Percentiles rank a stretch among this genome's conserved stretches.
Evolutionary conservation across 1,140 invertebrate genomes (phyloP).

Genomic region (Lepidotrigona ventralis): DNA sequence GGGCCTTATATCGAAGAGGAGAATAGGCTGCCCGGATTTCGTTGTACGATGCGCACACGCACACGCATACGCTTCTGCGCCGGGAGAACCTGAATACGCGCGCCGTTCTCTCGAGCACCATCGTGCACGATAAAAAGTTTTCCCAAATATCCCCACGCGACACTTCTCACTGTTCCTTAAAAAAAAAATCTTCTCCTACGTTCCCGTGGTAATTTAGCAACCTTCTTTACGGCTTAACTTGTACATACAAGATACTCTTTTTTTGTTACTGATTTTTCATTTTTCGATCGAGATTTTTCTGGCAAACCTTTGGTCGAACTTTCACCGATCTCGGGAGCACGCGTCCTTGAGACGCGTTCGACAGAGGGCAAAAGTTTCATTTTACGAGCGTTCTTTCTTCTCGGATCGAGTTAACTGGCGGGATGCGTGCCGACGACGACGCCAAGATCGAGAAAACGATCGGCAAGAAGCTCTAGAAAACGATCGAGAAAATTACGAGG

Average conservation of each 20-base stretch:
- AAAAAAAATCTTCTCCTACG: not conserved
- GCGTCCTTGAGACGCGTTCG: not conserved
- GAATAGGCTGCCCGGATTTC: conserved; percentile 58
- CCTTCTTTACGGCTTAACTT: not conserved
- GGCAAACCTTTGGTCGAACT: not conserved
- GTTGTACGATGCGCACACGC: conserved; percentile 14
- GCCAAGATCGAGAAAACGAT: conserved; percentile 26
- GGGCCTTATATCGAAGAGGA: conserved; percentile 39
- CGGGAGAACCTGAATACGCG: conserved; percentile 4
- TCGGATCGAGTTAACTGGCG: conserved; percentile 13
- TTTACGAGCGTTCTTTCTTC: conserved; percentile 21
- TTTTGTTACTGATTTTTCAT: too few species aligned
- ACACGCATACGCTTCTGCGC: not conserved
- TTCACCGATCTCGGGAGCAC: too few species aligned
- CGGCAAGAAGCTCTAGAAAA: conserved; percentile 3
- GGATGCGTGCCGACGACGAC: not conserved
- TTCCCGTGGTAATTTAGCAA: not conserved
- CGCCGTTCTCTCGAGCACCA: not conserved
- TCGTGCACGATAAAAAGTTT: not conserved
- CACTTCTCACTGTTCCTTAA: too few species aligned
- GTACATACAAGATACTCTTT: not conserved
- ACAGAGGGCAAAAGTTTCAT: conserved; percentile 6
- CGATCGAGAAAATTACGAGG: conserved; percentile 41
- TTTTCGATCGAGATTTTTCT: not conserved
- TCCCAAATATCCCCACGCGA: not conserved